phyloP scores from a whole-genome alignment of 2,888 invertebrate genomes.

The Diarsia brunnea region DNA sequence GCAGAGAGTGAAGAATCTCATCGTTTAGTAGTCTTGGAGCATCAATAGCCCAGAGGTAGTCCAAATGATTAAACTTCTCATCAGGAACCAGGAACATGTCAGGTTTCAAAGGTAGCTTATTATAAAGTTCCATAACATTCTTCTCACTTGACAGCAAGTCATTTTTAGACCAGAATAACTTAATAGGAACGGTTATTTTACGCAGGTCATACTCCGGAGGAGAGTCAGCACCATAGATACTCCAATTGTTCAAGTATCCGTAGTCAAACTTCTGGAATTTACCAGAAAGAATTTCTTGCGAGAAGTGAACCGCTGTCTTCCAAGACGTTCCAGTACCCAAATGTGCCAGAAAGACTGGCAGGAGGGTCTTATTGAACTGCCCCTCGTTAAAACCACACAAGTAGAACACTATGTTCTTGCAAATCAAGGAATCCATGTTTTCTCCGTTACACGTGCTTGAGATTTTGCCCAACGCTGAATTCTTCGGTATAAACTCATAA shows the following conservation, averaged over 20 bases:
- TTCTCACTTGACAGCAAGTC: constrained; percentile 93
- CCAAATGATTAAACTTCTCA: constrained; percentile 93
- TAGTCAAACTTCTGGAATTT: constrained; percentile 93
- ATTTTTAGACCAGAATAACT: constrained; percentile 92
- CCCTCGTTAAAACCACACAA: constrained; percentile 93
- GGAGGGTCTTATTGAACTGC: constrained; percentile 92
- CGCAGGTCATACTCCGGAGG: constrained; percentile 92
- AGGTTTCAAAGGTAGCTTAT: constrained; percentile 85
- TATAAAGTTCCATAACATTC: constrained; percentile 90
- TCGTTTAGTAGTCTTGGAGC: constrained; percentile 91
- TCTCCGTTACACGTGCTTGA: constrained; percentile 90
- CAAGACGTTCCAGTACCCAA: constrained; percentile 94
- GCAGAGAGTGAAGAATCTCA: constrained; percentile 82
- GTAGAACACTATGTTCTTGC: constrained; percentile 93
- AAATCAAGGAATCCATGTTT: constrained; percentile 90
- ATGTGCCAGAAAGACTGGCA: constrained; percentile 93
- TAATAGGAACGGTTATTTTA: constrained; percentile 91
- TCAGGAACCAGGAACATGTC: constrained; percentile 90
- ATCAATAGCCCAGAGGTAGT: constrained; percentile 93
- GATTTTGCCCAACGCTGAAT: constrained; percentile 90
- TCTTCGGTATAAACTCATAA: constrained; percentile 93
- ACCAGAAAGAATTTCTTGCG: constrained; percentile 90
- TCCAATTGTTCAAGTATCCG: constrained; percentile 90
- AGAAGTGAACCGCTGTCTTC: constrained; percentile 93
- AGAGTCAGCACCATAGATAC: constrained; percentile 88